Conservation (phyloP, 92 coral and sea anemone species). For the Micromussa lordhowensis region DNA sequence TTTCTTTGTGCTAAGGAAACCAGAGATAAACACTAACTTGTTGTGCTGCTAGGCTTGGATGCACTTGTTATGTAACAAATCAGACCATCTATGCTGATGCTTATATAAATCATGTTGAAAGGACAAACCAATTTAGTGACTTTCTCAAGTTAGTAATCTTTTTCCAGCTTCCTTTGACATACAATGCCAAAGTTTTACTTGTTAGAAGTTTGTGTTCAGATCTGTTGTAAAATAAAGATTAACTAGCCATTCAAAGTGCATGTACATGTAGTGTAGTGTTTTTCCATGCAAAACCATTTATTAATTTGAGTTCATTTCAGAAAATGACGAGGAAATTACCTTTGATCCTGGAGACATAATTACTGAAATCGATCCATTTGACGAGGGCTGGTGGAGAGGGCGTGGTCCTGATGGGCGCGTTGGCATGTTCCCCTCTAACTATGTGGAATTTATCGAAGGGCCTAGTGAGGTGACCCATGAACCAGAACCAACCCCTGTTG, state of each 20-base stretch:
- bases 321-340: conserved; percentile 75
- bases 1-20: too few relatives aligned
- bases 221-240: too few relatives aligned
- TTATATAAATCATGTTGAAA: too few relatives aligned
- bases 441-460: conserved; percentile 79
- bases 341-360: conserved; percentile 97
- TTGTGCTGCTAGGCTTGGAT: too few relatives aligned
- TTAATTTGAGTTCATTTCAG: conserved; percentile 37
- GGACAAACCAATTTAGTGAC: too few relatives aligned
- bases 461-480: conserved; percentile 10
- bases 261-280: neutral
- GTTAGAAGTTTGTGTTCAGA: too few relatives aligned
- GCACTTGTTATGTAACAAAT: too few relatives aligned
- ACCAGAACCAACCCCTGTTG: conserved; percentile 8
- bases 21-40: too few relatives aligned
- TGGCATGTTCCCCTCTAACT: conserved; percentile 97
- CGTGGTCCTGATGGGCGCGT: conserved; percentile 81
- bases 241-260: neutral
- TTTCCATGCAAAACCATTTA: neutral
- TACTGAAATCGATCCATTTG: conserved; percentile 77
- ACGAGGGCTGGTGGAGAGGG: conserved; percentile 98
- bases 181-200: too few relatives aligned
- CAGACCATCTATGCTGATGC: too few relatives aligned
- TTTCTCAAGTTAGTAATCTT: too few relatives aligned
- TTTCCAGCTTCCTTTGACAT: too few relatives aligned